Base-by-base conservation (phyloP, 2,888 invertebrate genomes). In the Antitype chi region DNA sequence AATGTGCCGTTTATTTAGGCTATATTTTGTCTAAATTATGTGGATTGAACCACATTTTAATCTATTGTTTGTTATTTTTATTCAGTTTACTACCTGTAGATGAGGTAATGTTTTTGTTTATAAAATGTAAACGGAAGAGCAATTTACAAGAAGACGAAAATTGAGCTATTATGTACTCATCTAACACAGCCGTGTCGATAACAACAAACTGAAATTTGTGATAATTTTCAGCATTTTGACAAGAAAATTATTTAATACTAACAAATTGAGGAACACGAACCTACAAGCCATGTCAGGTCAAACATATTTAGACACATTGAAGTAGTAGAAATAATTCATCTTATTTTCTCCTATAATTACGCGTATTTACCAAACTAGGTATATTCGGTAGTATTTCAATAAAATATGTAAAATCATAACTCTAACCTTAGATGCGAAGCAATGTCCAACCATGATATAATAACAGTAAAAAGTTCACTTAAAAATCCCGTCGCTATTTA, bases 391-490 rank as follows among this genome's bases (percentile, higher is more conserved):
- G 0, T n/a, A 28, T 32, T 32, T 71, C 53, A 71, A 17, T 49
- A 71, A 63, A 57, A 63, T 74, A n/a, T 1, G 23, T 49, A 73
- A 76, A 82, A 80, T 75, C n/a, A 59, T 62, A 70, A 70, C 80
- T 87, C 91, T 89, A 89, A 92, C 91, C 91, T 90, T 85, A 88
- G 80, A 86, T 82, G 86, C 86, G 89, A 90, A 92, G 91, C 85
- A 89, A 87, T 86, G 88, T 89, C 88, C 90, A 90, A 91, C 86
- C 93, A 94, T 94, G 90, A 84, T 89, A 85, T 68, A 79, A 57
- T 81, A 82, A 76, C 80, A 80, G 74, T 74, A 74, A 80, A 86
- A 78, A 81, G 70, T 78, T 82, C 85, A 87, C 90, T 76, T 78
- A 69, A 79, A 81, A 82, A 82, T 85, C 69, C 80, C 69, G 52